A percentile compares a stretch with the other conserved stretches of the same genome.
phyloP scores from a whole-genome alignment of 2,797 vertebrate genomes.

The Helostoma temminkii region DNA sequence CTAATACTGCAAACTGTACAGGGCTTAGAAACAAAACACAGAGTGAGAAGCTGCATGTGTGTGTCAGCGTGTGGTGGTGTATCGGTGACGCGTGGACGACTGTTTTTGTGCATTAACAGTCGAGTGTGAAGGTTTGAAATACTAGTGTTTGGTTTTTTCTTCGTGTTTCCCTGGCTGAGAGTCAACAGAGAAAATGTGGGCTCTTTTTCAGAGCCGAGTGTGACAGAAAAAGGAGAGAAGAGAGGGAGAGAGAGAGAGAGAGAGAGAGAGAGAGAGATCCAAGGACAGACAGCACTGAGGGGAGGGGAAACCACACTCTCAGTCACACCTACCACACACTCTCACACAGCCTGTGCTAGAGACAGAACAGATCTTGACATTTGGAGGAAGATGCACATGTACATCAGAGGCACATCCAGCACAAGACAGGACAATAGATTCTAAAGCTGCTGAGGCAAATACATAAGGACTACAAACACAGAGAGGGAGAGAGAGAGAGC shows the following conservation, averaged over 20 bases:
- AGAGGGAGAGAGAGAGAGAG: slow-evolving; percentile 51
- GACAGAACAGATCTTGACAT: slow-evolving; percentile 48
- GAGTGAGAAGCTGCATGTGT: slow-evolving; percentile 2
- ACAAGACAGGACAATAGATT: slow-evolving; percentile 53
- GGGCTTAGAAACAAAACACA: no score
- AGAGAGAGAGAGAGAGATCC: slow-evolving; percentile 57
- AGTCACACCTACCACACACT: slow-evolving; percentile 54
- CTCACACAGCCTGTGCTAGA: slow-evolving; percentile 39
- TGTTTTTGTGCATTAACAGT: neutral
- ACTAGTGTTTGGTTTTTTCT: slow-evolving; percentile 1
- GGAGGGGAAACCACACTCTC: slow-evolving; percentile 64
- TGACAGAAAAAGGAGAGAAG: slow-evolving; percentile 58
- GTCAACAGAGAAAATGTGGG: slow-evolving; percentile 40
- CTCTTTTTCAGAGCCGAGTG: slow-evolving; percentile 27
- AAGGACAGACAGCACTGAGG: slow-evolving; percentile 65
- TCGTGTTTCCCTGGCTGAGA: slow-evolving; percentile 4
- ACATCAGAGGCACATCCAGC: slow-evolving; percentile 55
- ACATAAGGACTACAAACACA: slow-evolving; percentile 52
- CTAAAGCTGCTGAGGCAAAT: slow-evolving; percentile 39
- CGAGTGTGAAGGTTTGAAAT: slow-evolving; percentile 10
- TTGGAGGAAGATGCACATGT: slow-evolving; percentile 62
- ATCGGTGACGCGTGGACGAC: neutral
- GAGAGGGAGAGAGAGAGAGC: slow-evolving; percentile 22
- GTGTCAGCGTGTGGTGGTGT: neutral
- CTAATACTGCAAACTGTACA: slow-evolving; percentile 12